Conservation (phyloP, 2,113 vertebrate species). For the Coregonus clupeaformis region DNA sequence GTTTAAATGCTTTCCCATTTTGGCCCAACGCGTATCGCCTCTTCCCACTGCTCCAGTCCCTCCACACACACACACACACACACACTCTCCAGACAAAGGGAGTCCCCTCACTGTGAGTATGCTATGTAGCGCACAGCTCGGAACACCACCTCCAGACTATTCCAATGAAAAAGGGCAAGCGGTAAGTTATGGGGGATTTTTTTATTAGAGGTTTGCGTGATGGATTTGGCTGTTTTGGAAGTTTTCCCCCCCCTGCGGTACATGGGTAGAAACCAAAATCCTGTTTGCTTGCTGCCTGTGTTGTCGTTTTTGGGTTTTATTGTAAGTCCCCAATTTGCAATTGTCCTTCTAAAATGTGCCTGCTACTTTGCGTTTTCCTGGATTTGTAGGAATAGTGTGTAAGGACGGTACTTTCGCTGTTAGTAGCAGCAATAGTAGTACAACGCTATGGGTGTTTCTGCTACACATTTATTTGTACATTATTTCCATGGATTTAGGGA, state of each 20-base stretch:
- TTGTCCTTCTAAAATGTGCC: neutral
- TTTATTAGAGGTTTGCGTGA: too few species aligned
- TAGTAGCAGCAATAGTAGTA: neutral
- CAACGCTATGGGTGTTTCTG: neutral
- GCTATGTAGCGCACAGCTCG: neutral
- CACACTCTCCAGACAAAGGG: conserved; percentile 7
- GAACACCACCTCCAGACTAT: neutral
- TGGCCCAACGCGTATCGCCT: neutral
- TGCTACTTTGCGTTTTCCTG: conserved; percentile 4
- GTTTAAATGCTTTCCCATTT: conserved; percentile 17
- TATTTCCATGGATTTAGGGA: neutral
- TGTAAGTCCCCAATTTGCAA: neutral
- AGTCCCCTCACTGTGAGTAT: neutral
- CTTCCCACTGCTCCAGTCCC: conserved; percentile 10
- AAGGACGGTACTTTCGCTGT: neutral
- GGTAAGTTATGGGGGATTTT: conserved; percentile 26
- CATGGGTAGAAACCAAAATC: neutral
- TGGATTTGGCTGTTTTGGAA: neutral
- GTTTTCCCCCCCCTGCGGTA: too few species aligned
- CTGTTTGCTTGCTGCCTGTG: neutral
- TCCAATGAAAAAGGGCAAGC: conserved; percentile 32
- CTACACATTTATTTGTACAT: neutral
- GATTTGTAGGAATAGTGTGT: neutral
- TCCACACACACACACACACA: neutral
- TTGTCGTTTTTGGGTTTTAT: neutral